Conservation (phyloP, 2,113 vertebrate species). For the Plestiodon gilberti region DNA sequence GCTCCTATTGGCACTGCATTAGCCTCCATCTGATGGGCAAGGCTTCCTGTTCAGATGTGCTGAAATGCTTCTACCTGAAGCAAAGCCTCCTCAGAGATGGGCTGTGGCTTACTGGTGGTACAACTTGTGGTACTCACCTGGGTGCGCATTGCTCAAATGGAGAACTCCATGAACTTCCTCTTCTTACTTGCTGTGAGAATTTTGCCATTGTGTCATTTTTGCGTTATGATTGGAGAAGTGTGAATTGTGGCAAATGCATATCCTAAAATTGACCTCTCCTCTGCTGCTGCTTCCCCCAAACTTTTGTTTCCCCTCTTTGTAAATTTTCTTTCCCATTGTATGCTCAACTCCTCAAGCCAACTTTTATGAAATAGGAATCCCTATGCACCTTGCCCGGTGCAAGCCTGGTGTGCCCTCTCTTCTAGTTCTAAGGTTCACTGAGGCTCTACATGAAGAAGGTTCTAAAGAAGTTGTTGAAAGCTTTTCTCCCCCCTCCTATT, state of each 20-base stretch:
- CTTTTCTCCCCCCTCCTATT: neutral
- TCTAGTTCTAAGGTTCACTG: neutral
- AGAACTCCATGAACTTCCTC: neutral
- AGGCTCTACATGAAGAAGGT: neutral
- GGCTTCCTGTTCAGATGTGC: neutral
- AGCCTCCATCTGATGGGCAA: neutral
- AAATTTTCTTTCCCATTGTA: too few species aligned
- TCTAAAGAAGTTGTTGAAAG: neutral
- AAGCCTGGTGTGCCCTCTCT: neutral
- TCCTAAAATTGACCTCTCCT: neutral
- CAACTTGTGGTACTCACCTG: too few species aligned
- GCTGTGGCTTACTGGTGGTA: neutral
- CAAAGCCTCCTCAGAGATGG: neutral
- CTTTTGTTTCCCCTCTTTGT: too few species aligned
- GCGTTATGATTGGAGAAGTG: neutral
- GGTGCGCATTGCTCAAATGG: neutral
- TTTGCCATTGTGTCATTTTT: constrained; percentile 1
- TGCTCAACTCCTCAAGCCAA: too few species aligned
- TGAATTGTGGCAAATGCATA: neutral
- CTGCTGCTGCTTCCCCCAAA: too few species aligned
- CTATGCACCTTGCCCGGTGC: neutral
- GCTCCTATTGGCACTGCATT: neutral
- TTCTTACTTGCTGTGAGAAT: neutral
- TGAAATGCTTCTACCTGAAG: neutral
- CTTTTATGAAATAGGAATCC: neutral